These are phyloP conservation scores for Turritopsis rubra DNA, from an alignment of 30 jellyfish, hydroid and myxozoan genomes.

Conservation along the genomic window DNA sequence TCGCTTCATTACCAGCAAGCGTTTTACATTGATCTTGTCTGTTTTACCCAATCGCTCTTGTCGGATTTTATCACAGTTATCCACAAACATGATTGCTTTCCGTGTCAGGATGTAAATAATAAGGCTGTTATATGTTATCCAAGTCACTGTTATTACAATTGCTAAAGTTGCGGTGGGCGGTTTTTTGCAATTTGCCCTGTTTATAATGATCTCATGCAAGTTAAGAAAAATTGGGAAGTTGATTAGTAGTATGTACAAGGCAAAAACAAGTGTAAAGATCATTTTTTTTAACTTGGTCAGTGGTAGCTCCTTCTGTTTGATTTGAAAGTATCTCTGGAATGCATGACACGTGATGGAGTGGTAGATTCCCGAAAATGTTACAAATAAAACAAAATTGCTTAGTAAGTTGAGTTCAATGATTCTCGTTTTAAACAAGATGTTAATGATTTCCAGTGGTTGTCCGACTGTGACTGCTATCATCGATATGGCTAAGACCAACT, in stretches of 20 bases:
- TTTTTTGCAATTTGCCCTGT: background rate
- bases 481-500: background rate
- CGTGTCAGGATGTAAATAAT: background rate
- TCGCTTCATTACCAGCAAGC: conserved; percentile 16
- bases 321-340: background rate
- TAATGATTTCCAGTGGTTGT: conserved; percentile 7
- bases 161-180: conserved; percentile 15
- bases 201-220: background rate
- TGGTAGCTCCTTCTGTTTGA: background rate
- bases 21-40: conserved; percentile 1
- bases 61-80: conserved; percentile 11
- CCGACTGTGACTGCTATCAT: background rate
- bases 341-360: conserved; percentile 12
- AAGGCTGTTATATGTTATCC: background rate
- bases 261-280: background rate
- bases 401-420: background rate
- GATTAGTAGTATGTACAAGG: background rate
- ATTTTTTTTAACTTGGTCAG: background rate
- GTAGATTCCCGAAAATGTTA: background rate
- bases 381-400: conserved; percentile 7
- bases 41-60: background rate
- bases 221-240: background rate
- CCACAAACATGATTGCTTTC: conserved; percentile 13
- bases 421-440: background rate
- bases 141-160: background rate